Base-by-base conservation (phyloP, 2,888 invertebrate species). In the Lasioglossum oenotherae region DNA sequence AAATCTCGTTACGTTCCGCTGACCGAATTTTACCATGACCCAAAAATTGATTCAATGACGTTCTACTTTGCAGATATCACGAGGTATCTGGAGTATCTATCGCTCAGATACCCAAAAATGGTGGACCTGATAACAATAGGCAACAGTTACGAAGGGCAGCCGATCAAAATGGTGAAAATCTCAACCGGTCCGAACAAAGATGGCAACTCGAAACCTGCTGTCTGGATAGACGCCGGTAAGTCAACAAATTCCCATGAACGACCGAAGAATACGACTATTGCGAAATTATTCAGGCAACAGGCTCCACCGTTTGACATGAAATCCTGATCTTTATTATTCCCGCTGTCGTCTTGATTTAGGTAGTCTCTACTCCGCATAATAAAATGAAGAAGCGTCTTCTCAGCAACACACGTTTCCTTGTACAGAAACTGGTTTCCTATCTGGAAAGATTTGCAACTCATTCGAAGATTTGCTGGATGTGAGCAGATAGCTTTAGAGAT, bases 191-290 rank as follows among this genome's bases (percentile, higher is more conserved):
- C 86, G 0, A 94, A 86, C 81, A 94, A 86, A 88, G 91, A 89
- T 82, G 93, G 92, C 87, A 93, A 91, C 91, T 95, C 96, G 91
- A 97, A 97, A 88, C 97, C 97, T 5, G 97, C 97, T 0, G 97
- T 98, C 67, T 98, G 98, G 96, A 96, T 98, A 53, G 98, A 98
- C 92, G 98, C 97, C 16, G 98, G 98, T 95, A 90, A 92, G 87
- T 85, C 12, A n/a, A 60, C 16, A 53, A 31, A 23, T 31, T 57
- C 10, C n/a, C 35, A 16, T 4, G 41, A 38, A 57, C 69, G n/a
- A n/a, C 4, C 16, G 72, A 49, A 41, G 41, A 74, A 53, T 46
- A 31, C 6, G 49, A 67, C 23, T 64, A 71, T 77, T 10, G 27
- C 19, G 27, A 38, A 46, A 77, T 60, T 27, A 53, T 74, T 67